Conservation (phyloP, 2,797 vertebrate species). For the Xenentodon cancila region DNA sequence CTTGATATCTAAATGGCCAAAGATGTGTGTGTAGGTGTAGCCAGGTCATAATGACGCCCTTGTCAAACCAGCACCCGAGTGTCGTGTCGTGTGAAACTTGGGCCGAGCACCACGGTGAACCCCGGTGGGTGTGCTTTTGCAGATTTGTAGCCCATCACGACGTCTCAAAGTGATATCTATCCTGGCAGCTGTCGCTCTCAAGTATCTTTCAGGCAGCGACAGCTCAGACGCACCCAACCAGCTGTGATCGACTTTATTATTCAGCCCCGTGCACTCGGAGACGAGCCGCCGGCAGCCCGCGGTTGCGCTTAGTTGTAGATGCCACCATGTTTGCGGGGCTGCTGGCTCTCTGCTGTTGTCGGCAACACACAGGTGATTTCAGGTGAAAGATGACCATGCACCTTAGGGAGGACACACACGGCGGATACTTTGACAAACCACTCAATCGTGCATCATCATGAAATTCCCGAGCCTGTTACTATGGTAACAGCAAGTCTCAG, state of each 20-base stretch:
- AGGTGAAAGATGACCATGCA: conserved; percentile 50
- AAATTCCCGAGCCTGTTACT: conserved; percentile 78
- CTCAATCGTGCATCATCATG: conserved; percentile 43
- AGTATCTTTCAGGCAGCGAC: conserved; percentile 29
- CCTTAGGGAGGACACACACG: conserved; percentile 48
- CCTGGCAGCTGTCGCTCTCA: conserved; percentile 21
- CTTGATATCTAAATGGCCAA: neutral
- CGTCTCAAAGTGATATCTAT: conserved; percentile 46
- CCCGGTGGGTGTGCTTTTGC: conserved; percentile 24
- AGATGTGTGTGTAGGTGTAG: conserved; percentile 1
- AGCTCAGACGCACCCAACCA: conserved; percentile 43
- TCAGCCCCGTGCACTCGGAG: conserved; percentile 35
- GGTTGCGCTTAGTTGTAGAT: neutral
- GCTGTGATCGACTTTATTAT: conserved; percentile 37
- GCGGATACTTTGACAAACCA: conserved; percentile 50
- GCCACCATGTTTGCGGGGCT: conserved; percentile 16
- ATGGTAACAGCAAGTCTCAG: conserved; percentile 79
- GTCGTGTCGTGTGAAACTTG: conserved; percentile 24
- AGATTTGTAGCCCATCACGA: conserved; percentile 43
- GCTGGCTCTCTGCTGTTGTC: neutral
- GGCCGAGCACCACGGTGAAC: conserved; percentile 3
- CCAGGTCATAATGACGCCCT: neutral
- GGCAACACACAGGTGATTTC: conserved; percentile 20
- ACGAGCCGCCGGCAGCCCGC: conserved; percentile 5
- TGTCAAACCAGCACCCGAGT: conserved; percentile 11